Evolutionary conservation across 2,888 invertebrate genomes (phyloP), one percentile per base, ranked within the genome.

Genomic region (Molorchus minor): DNA sequence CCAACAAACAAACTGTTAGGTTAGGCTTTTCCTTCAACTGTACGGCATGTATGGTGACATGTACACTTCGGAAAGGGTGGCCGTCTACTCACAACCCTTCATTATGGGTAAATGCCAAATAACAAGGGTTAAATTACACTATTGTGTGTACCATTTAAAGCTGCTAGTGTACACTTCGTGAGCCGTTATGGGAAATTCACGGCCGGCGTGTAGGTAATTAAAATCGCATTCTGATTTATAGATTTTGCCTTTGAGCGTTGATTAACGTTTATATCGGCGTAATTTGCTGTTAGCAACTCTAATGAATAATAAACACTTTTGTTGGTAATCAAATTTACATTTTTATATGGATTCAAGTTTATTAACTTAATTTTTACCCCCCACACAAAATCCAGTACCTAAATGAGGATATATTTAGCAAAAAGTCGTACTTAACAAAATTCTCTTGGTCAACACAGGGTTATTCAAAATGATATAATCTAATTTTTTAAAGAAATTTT

Each of bases 111-210:
- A 75, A 73, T 64, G 70, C 68, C 75, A 71, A 71, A 73, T 75
- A 75, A 75, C 74, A 74, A 73, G 77, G 77, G 75, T 77, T 76
- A 74, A 76, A 77, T 76, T 76, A 76, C 75, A 68, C 64, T 62
- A 73, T 73, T 74, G 73, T 75, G 65, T 72, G 59, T 64, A 64
- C 66, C 71, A 72, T 71, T 72, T 73, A 69, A 72, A 68, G 61
- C 61, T 64, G 53, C 64, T 61, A 52, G 57, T 62, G 62, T 56
- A 62, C 46, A 52, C 35, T 40, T 40, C 53, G 51, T 58, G 56
- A 54, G 53, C 45, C 52, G 59, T 56, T 63, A 61, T 66, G 65
- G 65, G 65, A 65, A 62, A 61, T 30, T 46, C 40, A 40, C 47
- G 40, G 41, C n/a, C n/a, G n/a, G n/a, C n/a, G n/a, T n/a, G 19